These are phyloP conservation scores for Mactra quadrangularis DNA, from an alignment of 1,140 invertebrate genomes.

Conservation along the genomic window DNA sequence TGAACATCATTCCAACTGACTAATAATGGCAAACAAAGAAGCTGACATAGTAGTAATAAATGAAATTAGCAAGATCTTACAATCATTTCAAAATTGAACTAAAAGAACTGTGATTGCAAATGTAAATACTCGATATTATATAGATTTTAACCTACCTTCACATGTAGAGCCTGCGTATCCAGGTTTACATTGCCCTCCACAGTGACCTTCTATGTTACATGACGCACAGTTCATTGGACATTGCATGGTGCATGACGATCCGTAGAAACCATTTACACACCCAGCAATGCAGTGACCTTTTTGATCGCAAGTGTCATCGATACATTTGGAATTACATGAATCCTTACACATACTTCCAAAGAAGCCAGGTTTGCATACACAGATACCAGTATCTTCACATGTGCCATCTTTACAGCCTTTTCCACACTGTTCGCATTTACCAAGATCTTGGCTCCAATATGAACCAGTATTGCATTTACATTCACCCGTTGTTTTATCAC, in stretches of 20 bases:
- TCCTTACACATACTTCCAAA: conserved; percentile 8
- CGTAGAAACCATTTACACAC: conserved; percentile 4
- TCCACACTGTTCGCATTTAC: background rate
- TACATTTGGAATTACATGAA: background rate
- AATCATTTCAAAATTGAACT: too few species aligned
- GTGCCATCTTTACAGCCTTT: background rate
- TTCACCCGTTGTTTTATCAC: background rate
- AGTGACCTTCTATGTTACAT: background rate
- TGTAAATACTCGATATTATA: too few species aligned
- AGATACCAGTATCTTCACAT: background rate
- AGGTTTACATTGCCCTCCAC: conserved; percentile 12
- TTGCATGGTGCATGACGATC: background rate
- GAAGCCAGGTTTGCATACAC: conserved; percentile 4
- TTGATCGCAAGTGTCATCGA: background rate
- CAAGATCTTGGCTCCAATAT: background rate
- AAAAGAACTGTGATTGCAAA: too few species aligned
- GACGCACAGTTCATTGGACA: background rate
- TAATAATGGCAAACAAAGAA: too few species aligned
- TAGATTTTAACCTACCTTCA: conserved; percentile 8
- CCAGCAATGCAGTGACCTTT: conserved; percentile 4
- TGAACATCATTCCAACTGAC: too few species aligned
- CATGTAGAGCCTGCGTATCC: conserved; percentile 8
- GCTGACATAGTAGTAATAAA: too few species aligned
- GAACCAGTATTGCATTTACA: background rate
- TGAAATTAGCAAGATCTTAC: too few species aligned